Evolutionary conservation across 1,140 invertebrate species (phyloP), one percentile per base, ranked within the genome.

Genomic region (Penaeus chinensis): DNA sequence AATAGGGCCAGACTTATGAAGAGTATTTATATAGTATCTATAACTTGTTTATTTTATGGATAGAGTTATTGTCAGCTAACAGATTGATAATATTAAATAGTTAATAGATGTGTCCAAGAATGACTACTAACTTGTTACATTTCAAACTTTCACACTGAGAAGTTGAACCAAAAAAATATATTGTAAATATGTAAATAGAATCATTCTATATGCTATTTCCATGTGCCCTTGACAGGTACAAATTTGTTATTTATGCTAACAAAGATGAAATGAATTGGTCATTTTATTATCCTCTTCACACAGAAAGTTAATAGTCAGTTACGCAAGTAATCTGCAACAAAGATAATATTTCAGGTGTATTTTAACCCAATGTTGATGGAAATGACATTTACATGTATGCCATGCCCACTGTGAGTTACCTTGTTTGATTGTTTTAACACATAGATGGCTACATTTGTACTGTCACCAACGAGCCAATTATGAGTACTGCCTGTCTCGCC

Each of bases 201-300:
- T 85, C 42, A 78, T 86, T 78, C 32, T 86, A 78, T 80, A 87
- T 76, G 71, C 86, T 88, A 88, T 88, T 83, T 83, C 86, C 80
- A 88, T 83, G 86, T 88, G 81, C 86, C 86, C 78, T 88, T 88
- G 86, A 66, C 66, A 87, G 85, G 81, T 88, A 88, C 86, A 88
- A 83, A 88, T 88, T 86, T 86, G 85, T 86, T 88, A 88, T 88
- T 88, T 88, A 88, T 88, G 86, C 86, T 88, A 88, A 88, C 86
- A 88, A 83, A 88, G 71, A 83, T 81, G 81, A 82, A 83, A 88
- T 16, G 42, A 83, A 65, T 47, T 32, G 1, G 27, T n/a, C 0
- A 60, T 88, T 87, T 83, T 78, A 78, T 83, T 88, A 27, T 76
- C 47, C 83, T 74, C 8, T 69, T 63, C 61, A 32, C 27, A 16